These are phyloP conservation scores for Ferrisia virgata DNA, from an alignment of 2,888 invertebrate genomes.

Conservation along the genomic window DNA sequence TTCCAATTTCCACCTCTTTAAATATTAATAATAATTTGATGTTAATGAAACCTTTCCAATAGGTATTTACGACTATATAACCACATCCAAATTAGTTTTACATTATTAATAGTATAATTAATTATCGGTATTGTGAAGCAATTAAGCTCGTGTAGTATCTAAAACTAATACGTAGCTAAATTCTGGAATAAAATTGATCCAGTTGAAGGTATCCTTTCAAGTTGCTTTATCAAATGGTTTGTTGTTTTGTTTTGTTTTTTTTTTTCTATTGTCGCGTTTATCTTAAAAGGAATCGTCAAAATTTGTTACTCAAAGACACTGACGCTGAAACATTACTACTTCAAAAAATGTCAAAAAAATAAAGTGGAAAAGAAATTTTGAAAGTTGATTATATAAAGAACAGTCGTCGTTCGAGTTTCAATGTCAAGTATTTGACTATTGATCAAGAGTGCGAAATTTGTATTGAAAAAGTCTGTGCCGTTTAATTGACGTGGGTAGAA, in stretches of 20 bases:
- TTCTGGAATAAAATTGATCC: too few relatives aligned
- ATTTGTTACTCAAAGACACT: background rate
- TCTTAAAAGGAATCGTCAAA: background rate
- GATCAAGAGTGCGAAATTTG: background rate
- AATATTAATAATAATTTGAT: background rate
- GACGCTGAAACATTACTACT: background rate
- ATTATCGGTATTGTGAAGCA: background rate
- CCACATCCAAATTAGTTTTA: too few relatives aligned
- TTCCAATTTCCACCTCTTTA: background rate
- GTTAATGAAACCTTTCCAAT: background rate
- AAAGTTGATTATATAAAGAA: background rate
- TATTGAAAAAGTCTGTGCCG: background rate
- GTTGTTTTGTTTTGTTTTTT: background rate
- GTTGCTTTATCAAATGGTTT: background rate
- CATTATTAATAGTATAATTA: too few relatives aligned
- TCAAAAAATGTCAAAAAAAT: background rate
- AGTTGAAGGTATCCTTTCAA: too few relatives aligned
- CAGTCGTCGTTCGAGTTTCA: background rate
- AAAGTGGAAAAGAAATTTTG: background rate
- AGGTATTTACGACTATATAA: background rate
- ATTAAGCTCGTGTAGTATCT: too few relatives aligned
- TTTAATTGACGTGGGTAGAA: background rate
- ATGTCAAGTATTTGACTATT: background rate
- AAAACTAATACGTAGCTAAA: too few relatives aligned
- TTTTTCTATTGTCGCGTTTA: too few relatives aligned